Evolutionary conservation across 2,888 invertebrate genomes (phyloP).

Genomic region (Merodon equestris): DNA sequence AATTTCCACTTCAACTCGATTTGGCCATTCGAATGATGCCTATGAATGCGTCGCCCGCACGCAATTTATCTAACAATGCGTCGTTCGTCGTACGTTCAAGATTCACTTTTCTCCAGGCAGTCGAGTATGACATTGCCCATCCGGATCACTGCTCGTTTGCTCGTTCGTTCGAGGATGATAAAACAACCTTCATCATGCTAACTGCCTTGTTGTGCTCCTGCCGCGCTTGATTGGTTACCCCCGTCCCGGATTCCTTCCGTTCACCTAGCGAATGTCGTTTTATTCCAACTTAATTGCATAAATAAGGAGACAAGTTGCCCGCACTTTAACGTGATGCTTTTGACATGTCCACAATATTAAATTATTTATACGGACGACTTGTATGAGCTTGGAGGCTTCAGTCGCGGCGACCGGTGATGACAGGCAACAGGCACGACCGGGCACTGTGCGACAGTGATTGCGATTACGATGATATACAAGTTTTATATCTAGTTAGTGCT

Average conservation of each 20-base stretch:
- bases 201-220: constrained; percentile 63
- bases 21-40: constrained; percentile 9
- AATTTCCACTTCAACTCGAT: constrained; percentile 45
- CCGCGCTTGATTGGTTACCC: background rate
- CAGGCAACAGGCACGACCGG: constrained; percentile 40
- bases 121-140: constrained; percentile 50
- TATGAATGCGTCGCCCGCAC: constrained; percentile 6
- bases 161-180: constrained; percentile 43
- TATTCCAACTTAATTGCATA: constrained; percentile 70
- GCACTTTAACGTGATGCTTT: constrained; percentile 72
- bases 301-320: constrained; percentile 72
- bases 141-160: constrained; percentile 14
- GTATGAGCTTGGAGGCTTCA: constrained; percentile 16
- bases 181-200: constrained; percentile 59
- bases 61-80: constrained; percentile 23
- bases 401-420: constrained; percentile 34
- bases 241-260: background rate
- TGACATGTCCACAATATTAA: constrained; percentile 72
- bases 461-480: constrained; percentile 57
- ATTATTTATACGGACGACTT: constrained; percentile 64
- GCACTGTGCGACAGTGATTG: constrained; percentile 55
- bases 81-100: constrained; percentile 12
- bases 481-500: background rate
- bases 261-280: constrained; percentile 30
- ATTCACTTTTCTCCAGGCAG: constrained; percentile 56